Conservation (phyloP, 2,797 vertebrate species). For the Squalus acanthias region DNA sequence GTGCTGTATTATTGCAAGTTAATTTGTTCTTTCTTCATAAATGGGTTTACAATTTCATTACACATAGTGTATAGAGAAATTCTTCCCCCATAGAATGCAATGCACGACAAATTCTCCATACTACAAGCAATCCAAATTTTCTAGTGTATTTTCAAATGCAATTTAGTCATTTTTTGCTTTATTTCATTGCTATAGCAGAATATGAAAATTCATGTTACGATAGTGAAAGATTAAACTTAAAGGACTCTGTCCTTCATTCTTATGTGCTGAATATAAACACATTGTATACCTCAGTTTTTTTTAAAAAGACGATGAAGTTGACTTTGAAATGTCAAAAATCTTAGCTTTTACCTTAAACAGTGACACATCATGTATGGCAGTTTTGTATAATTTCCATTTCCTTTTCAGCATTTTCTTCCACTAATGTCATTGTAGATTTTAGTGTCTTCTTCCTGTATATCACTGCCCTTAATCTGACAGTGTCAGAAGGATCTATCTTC, state of each 20-base stretch:
- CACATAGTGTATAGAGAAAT: conserved; percentile 1
- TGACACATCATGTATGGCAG: not conserved
- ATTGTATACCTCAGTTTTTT: not conserved
- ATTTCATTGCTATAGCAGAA: not conserved
- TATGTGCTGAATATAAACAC: not conserved
- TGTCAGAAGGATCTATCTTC: conserved; percentile 95
- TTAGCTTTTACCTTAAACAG: conserved; percentile 18
- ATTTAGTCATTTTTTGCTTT: not conserved
- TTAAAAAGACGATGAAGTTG: not conserved
- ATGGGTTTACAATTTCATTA: conserved; percentile 24
- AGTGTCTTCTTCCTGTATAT: conserved; percentile 63
- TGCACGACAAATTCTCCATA: not conserved
- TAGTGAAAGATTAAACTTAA: not conserved
- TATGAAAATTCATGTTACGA: not conserved
- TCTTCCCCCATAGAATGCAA: not conserved
- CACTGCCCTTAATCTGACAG: conserved; percentile 93
- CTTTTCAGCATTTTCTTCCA: conserved; percentile 48
- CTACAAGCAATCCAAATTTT: not conserved
- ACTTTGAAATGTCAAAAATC: conserved; percentile 26
- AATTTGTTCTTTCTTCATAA: conserved; percentile 11
- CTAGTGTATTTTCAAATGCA: not conserved
- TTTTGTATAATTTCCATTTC: conserved; percentile 42
- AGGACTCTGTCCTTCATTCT: not conserved
- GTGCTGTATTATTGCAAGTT: conserved; percentile 30
- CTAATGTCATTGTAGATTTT: conserved; percentile 72